These are phyloP conservation scores for Drosophila sordidula DNA, from an alignment of 2,888 invertebrate genomes.

Conservation along the genomic window DNA sequence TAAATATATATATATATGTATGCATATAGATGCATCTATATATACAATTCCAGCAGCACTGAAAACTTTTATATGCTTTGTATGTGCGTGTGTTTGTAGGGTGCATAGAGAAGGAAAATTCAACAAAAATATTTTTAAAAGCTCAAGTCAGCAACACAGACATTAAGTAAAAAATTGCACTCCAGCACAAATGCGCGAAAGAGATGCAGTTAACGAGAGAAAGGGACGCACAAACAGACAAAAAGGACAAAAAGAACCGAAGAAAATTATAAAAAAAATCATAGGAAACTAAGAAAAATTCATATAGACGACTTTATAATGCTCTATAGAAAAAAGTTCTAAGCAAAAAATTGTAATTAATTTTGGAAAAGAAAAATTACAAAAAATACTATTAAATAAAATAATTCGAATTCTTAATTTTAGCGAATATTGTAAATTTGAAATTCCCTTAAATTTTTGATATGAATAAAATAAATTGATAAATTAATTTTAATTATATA, in stretches of 20 bases:
- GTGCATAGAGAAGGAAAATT: constrained; percentile 41
- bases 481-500: too few relatives aligned
- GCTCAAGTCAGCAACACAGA: constrained; percentile 65
- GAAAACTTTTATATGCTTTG: constrained; percentile 23
- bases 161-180: constrained; percentile 62
- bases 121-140: constrained; percentile 71
- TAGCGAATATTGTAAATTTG: too few relatives aligned
- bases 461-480: too few relatives aligned
- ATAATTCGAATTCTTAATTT: too few relatives aligned
- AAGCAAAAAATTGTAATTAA: too few relatives aligned
- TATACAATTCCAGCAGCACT: constrained; percentile 21
- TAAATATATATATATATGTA: background rate
- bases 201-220: constrained; percentile 29
- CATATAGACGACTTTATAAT: constrained; percentile 4
- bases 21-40: background rate
- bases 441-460: background rate
- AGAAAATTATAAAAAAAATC: constrained; percentile 41
- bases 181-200: constrained; percentile 26
- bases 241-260: constrained; percentile 44
- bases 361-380: background rate
- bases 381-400: background rate
- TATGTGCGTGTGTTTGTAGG: constrained; percentile 38
- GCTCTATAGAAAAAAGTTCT: constrained; percentile 5
- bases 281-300: constrained; percentile 8
- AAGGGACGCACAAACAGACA: constrained; percentile 26